phyloP scores from a whole-genome alignment of 2,888 invertebrate species.

The Sipha maydis region DNA sequence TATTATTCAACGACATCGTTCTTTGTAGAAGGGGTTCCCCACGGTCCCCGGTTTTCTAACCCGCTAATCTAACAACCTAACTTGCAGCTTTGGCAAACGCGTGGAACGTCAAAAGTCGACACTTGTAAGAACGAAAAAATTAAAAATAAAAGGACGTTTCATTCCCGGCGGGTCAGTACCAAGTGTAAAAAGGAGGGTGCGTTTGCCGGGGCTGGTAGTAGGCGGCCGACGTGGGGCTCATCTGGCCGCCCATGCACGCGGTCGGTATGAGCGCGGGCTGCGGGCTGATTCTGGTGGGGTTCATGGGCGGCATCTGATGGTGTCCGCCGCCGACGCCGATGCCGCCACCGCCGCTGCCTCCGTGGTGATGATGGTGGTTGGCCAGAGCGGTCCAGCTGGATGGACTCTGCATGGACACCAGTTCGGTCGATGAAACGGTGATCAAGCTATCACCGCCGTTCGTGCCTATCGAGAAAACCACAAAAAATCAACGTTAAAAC shows the following conservation, averaged over 20 bases:
- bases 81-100: no score
- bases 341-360: conserved; percentile 30
- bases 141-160: background rate
- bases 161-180: conserved; percentile 63
- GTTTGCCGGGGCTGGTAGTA: conserved; percentile 64
- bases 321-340: conserved; percentile 39
- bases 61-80: background rate
- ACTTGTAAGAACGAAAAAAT: background rate
- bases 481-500: background rate
- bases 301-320: conserved; percentile 60
- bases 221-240: conserved; percentile 64
- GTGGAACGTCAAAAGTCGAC: background rate
- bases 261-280: conserved; percentile 62
- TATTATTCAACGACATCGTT: no score
- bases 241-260: conserved; percentile 62
- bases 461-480: conserved; percentile 18
- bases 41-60: background rate
- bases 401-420: conserved; percentile 65
- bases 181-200: conserved; percentile 65
- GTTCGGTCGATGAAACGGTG: conserved; percentile 64
- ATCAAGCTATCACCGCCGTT: conserved; percentile 63
- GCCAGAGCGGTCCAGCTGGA: conserved; percentile 64
- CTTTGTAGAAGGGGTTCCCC: no score
- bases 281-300: conserved; percentile 62
- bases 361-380: conserved; percentile 35